Evolutionary conservation across 2,113 vertebrate genomes (phyloP).

Genomic region (Petrocephalus microphthalmus): DNA sequence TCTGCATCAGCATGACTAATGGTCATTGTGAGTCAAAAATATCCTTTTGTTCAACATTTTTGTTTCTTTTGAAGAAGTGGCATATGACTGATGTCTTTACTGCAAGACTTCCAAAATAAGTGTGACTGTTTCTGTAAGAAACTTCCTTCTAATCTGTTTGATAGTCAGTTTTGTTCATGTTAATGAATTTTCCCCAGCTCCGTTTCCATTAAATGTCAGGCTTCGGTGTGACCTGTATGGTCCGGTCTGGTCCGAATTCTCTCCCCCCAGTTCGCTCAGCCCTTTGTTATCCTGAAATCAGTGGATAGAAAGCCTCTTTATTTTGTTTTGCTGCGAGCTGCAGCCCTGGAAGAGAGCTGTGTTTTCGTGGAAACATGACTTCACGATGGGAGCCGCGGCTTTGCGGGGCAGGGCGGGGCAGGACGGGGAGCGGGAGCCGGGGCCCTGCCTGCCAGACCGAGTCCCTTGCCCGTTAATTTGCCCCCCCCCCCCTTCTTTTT

Average conservation of each 20-base stretch:
- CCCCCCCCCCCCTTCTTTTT: not conserved
- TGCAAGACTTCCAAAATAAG: not conserved
- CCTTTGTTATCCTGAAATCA: not conserved
- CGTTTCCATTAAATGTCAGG: not conserved
- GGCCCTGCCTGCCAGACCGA: not conserved
- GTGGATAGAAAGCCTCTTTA: not conserved
- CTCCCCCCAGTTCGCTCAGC: not conserved
- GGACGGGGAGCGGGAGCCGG: not conserved
- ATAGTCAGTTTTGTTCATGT: not conserved
- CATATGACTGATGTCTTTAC: not conserved
- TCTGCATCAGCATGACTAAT: not conserved
- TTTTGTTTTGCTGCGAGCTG: not conserved
- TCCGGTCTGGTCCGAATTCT: not conserved
- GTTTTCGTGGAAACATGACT: conserved; percentile 17
- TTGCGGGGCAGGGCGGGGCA: not conserved
- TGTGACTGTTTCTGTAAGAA: not conserved
- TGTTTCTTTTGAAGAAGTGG: not conserved
- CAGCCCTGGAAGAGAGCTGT: not conserved
- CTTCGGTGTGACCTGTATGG: not conserved
- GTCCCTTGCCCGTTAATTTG: not conserved
- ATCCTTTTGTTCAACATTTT: not conserved
- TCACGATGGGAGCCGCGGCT: not conserved
- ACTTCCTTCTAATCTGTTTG: not conserved
- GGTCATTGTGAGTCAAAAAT: not conserved
- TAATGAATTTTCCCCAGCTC: not conserved